Evolutionary conservation across 2,113 vertebrate genomes (phyloP).

Genomic region (Cochlearius cochlearius): DNA sequence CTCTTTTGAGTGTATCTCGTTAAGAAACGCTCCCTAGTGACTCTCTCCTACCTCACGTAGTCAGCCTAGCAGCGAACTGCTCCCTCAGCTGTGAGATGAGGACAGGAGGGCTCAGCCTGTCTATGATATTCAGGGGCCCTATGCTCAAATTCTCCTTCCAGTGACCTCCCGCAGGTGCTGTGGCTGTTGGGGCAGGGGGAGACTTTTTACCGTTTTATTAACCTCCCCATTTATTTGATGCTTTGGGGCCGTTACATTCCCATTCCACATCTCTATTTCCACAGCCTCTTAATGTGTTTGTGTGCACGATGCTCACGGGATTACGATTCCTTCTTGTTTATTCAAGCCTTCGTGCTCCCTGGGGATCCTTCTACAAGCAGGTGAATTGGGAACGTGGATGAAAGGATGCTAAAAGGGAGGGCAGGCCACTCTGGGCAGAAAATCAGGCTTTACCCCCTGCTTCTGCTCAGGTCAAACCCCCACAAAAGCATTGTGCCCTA

Average conservation of each 20-base stretch:
- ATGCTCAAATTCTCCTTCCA: not conserved
- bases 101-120: not conserved
- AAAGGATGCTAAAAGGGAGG: not conserved
- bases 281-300: not conserved
- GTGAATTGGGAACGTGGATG: not conserved
- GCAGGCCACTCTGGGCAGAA: not conserved
- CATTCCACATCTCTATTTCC: not conserved
- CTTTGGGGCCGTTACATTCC: not conserved
- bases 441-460: not conserved
- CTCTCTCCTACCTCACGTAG: not conserved
- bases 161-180: rapidly evolving
- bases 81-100: not conserved
- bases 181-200: not conserved
- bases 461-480: not conserved
- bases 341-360: not conserved
- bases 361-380: not conserved
- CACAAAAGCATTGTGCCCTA: not conserved
- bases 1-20: not conserved
- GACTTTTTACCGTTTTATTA: not conserved
- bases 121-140: rapidly evolving
- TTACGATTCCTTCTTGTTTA: not conserved
- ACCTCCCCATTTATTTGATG: not conserved
- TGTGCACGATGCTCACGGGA: not conserved
- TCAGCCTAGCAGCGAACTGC: not conserved
- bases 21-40: not conserved